Evolutionary conservation across 1,140 invertebrate genomes (phyloP).

Genomic region (Psix sp.): DNA sequence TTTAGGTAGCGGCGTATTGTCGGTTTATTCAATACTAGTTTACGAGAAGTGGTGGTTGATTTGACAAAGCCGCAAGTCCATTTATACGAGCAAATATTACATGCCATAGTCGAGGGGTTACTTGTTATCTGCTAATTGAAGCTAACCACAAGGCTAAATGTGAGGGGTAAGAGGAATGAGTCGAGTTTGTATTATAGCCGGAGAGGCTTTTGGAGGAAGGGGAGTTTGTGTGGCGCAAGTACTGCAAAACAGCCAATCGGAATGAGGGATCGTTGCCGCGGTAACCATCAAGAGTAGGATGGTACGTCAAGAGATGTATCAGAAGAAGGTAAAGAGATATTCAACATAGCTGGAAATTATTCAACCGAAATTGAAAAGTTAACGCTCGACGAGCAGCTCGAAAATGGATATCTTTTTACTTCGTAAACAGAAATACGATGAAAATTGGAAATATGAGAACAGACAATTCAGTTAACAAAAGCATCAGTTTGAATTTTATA

Average conservation of each 20-base stretch:
- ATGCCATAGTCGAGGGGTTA: constrained; percentile 71
- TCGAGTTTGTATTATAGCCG: constrained; percentile 44
- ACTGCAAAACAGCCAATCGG: constrained; percentile 71
- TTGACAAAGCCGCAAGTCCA: constrained; percentile 76
- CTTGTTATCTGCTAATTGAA: constrained; percentile 78
- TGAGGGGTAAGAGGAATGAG: constrained; percentile 56
- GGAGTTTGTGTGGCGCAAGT: constrained; percentile 51
- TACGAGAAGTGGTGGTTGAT: constrained; percentile 74
- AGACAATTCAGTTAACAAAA: too few relatives aligned
- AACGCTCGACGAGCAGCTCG: constrained; percentile 61
- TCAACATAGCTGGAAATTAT: constrained; percentile 67
- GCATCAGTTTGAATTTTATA: too few relatives aligned
- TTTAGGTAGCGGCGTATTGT: constrained; percentile 4
- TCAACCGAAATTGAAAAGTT: constrained; percentile 77
- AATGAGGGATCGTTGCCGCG: constrained; percentile 74
- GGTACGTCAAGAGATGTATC: constrained; percentile 41
- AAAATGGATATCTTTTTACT: constrained; percentile 43
- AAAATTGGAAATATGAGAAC: too few relatives aligned
- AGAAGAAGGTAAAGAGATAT: constrained; percentile 54
- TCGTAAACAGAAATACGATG: constrained; percentile 5
- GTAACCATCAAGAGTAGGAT: constrained; percentile 68
- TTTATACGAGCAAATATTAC: constrained; percentile 75
- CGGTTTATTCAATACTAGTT: constrained; percentile 60
- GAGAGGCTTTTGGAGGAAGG: constrained; percentile 47
- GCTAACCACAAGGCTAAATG: constrained; percentile 77